Percentiles rank a stretch among this genome's conserved stretches.
phyloP scores from a whole-genome alignment of 2,113 vertebrate species.

The Trichechus manatus region DNA sequence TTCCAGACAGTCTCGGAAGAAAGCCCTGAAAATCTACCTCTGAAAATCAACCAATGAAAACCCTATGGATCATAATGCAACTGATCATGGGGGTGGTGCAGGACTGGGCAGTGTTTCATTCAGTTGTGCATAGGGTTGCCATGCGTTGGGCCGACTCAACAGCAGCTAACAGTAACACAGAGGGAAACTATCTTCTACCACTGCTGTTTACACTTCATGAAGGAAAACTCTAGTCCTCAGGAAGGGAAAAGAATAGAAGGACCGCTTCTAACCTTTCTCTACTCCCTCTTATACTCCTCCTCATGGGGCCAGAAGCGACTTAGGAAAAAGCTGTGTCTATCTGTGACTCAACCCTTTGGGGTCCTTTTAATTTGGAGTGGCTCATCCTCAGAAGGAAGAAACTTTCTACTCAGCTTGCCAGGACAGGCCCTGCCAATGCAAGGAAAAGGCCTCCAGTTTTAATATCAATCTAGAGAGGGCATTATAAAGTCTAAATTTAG shows the following conservation, averaged over 20 bases:
- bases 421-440: neutral
- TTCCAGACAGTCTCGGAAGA: too few species aligned
- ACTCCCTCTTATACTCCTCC: neutral
- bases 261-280: neutral
- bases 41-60: too few species aligned
- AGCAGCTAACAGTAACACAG: neutral
- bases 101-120: too few species aligned
- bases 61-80: too few species aligned
- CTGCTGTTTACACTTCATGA: neutral
- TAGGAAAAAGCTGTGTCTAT: neutral
- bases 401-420: neutral
- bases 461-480: neutral
- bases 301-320: neutral
- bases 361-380: neutral
- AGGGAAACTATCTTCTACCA: neutral
- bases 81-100: too few species aligned
- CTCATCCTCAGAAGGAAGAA: neutral
- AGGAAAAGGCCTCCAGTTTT: neutral
- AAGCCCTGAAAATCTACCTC: too few species aligned
- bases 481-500: neutral
- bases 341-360: neutral
- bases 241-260: neutral
- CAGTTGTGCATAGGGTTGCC: too few species aligned
- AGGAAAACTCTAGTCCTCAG: neutral
- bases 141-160: too few species aligned